Evolutionary conservation across 2,888 invertebrate species (phyloP).

Genomic region (Caenorhabditis afra): DNA sequence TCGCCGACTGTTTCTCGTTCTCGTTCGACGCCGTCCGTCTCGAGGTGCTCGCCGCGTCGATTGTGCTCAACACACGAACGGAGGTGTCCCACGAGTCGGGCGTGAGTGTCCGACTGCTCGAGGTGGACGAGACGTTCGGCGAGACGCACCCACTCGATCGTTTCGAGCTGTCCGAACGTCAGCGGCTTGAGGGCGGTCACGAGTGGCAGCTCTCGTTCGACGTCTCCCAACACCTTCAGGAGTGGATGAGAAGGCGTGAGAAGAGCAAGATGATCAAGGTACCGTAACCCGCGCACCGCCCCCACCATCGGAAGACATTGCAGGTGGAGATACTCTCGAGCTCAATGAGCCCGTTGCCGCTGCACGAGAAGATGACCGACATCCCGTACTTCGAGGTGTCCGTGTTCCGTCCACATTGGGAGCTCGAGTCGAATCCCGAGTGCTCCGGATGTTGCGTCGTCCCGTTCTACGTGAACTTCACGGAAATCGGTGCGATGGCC

Average conservation of each 20-base stretch:
- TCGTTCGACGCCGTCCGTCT: constrained; percentile 4
- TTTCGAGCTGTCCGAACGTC: neutral
- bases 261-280: neutral
- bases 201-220: neutral
- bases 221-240: neutral
- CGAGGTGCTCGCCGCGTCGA: constrained; percentile 16
- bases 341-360: neutral
- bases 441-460: constrained; percentile 36
- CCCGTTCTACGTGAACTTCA: constrained; percentile 56
- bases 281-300: neutral
- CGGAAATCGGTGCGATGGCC: constrained; percentile 46
- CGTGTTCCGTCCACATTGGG: constrained; percentile 3
- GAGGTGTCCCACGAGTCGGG: too few relatives aligned
- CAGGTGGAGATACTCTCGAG: constrained; percentile 23
- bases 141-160: neutral
- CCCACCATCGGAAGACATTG: neutral
- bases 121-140: neutral
- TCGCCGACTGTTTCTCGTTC: constrained; percentile 32
- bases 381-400: constrained; percentile 31
- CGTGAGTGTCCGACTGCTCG: neutral
- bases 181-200: too few relatives aligned
- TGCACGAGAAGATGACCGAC: neutral
- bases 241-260: neutral
- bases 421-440: neutral
- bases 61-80: constrained; percentile 3